Base-by-base conservation (phyloP, 2,113 vertebrate genomes). In the Gallinago undulata region DNA sequence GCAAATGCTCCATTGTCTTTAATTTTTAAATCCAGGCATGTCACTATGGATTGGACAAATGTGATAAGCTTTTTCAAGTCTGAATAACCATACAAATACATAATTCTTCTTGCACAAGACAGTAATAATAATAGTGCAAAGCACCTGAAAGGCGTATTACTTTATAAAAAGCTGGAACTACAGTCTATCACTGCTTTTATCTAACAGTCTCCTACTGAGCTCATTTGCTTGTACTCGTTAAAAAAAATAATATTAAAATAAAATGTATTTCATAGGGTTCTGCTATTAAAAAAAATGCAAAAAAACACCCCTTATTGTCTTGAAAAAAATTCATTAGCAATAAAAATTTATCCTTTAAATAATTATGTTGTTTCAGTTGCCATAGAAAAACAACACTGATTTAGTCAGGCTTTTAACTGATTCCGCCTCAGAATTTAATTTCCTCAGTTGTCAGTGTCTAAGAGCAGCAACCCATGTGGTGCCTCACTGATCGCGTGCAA, bases 341-440 rank as follows among this genome's bases (percentile, higher is more conserved):
- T 94, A 89, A 92, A 94, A 92, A 87, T 33, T 19, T 50, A 69
- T 73, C 73, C 80, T 59, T 82, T 57, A 72, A 89, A 68, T 94
- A 84, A 82, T 83, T 19, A 84, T 92, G 88, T 92, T 91, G 81
- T 93, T 95, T 93, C 90, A 94, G 83, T 97, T 92, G 84, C 78
- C 64, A 77, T 15, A 96, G 86, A 79, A 95, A 96, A 97, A 82
- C 90, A 94, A 76, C 86, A 87, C 31, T 10, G 77, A 78, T 86
- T 90, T 64, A 84, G 62, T 24, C 48, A 87, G 45, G 77, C 84
- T 89, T 95, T 96, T 91, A 94, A 93, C 80, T 6, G 18, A 89
- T 94, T 93, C 80, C 2, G 30, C 80, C 77, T 57, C 86, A 64
- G 86, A 94, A 92, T 97, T 96, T 96, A 78, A 94, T 96, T 96